Conservation (phyloP, 1,140 invertebrate species). For the Adelges cooleyi region DNA sequence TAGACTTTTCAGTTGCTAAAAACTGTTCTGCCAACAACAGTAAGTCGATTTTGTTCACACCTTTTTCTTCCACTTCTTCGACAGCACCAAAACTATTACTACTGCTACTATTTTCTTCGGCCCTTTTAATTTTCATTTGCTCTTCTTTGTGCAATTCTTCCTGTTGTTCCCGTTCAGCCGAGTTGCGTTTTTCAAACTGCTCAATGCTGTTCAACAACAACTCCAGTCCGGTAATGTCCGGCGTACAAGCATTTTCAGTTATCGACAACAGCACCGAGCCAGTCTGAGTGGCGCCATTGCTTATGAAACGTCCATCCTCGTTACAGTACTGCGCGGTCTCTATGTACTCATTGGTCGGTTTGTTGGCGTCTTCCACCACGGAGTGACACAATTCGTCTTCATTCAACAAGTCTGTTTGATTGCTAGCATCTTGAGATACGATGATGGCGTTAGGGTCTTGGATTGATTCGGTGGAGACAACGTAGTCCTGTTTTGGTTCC, state of each 20-base stretch:
- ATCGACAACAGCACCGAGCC: background rate
- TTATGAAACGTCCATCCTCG: background rate
- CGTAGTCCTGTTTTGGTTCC: background rate
- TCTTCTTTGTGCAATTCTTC: background rate
- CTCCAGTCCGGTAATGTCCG: slow-evolving; percentile 11
- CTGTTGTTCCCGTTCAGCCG: background rate
- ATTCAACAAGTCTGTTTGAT: slow-evolving; percentile 11
- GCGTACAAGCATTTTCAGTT: background rate
- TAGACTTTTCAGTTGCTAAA: slow-evolving; percentile 24
- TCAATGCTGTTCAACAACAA: slow-evolving; percentile 20
- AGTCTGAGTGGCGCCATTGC: background rate
- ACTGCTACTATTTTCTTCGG: background rate
- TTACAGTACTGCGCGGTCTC: background rate
- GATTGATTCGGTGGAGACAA: background rate
- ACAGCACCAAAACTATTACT: background rate
- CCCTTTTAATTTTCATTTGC: background rate
- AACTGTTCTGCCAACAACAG: slow-evolving; percentile 21
- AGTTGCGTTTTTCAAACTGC: slow-evolving; percentile 19
- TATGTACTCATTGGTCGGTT: background rate
- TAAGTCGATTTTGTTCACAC: slow-evolving; percentile 21
- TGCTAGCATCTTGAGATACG: slow-evolving; percentile 9
- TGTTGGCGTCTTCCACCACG: background rate
- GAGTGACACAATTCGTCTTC: slow-evolving; percentile 8
- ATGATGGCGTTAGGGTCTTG: background rate
- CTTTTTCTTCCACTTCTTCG: slow-evolving; percentile 11